A percentile compares a stretch with the other conserved stretches of the same genome.
phyloP scores from a whole-genome alignment of 2,797 vertebrate genomes.

The Epinephelus awoara region DNA sequence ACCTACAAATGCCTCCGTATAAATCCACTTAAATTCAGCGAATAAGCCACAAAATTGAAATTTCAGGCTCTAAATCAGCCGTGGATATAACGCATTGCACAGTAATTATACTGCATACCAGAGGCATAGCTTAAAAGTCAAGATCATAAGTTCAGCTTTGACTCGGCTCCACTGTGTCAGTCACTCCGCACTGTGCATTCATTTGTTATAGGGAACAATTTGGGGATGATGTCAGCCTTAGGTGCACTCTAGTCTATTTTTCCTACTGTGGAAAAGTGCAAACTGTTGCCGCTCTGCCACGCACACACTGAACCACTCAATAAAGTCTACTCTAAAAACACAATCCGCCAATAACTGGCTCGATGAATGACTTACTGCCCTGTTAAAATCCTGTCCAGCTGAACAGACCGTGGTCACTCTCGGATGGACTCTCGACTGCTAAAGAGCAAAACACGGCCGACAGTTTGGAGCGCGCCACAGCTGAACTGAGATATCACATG shows the following conservation, averaged over 20 bases:
- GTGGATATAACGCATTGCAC: constrained; percentile 11
- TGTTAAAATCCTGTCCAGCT: constrained; percentile 51
- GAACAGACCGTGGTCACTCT: constrained; percentile 31
- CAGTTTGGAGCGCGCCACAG: constrained; percentile 8
- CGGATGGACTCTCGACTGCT: neutral
- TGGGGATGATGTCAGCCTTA: constrained; percentile 45
- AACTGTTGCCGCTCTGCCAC: constrained; percentile 25
- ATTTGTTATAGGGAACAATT: constrained; percentile 41
- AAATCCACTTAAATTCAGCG: constrained; percentile 32
- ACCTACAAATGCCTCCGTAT: neutral
- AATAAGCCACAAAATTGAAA: constrained; percentile 42
- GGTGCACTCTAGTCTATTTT: constrained; percentile 36
- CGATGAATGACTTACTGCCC: constrained; percentile 59
- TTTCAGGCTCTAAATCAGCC: constrained; percentile 38
- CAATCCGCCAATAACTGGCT: constrained; percentile 51
- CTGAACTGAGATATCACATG: constrained; percentile 24
- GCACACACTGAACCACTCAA: constrained; percentile 40
- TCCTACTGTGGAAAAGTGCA: constrained; percentile 50
- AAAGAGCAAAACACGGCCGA: neutral
- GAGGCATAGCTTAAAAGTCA: constrained; percentile 36
- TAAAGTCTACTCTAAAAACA: constrained; percentile 61
- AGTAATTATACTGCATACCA: constrained; percentile 48
- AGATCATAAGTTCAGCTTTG: constrained; percentile 29
- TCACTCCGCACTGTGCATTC: constrained; percentile 15
- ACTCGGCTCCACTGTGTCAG: constrained; percentile 17